Conservation (phyloP, 2,113 vertebrate species). For the Salvator merianae region DNA sequence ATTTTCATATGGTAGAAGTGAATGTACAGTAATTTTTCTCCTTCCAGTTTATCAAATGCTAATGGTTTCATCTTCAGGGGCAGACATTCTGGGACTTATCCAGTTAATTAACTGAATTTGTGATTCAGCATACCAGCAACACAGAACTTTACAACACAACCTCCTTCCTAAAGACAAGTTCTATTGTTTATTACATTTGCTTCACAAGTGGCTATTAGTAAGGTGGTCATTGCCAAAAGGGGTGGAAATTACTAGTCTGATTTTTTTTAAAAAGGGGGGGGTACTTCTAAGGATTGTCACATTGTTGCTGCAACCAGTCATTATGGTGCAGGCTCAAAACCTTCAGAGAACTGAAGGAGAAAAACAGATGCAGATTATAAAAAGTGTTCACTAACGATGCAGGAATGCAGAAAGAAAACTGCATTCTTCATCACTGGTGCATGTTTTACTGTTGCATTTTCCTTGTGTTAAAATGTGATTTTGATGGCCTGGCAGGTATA, state of each 20-base stretch:
- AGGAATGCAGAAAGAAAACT: too few species aligned
- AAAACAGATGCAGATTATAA: too few species aligned
- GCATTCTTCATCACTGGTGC: too few species aligned
- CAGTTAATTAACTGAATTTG: neutral
- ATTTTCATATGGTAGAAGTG: neutral
- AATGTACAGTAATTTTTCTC: neutral
- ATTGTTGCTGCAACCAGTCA: neutral
- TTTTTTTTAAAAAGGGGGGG: neutral
- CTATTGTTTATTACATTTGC: neutral
- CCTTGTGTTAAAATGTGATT: neutral
- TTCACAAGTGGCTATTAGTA: neutral
- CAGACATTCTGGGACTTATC: neutral
- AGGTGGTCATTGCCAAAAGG: neutral
- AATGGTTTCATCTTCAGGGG: neutral
- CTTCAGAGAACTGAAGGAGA: too few species aligned
- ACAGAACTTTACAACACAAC: neutral
- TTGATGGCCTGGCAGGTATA: neutral
- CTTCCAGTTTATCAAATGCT: neutral
- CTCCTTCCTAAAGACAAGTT: neutral
- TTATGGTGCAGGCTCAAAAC: too few species aligned
- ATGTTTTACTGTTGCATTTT: neutral
- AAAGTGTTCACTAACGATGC: too few species aligned
- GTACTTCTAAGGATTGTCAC: neutral
- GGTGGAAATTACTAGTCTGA: neutral
- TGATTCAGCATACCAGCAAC: neutral